Conservation (phyloP, 2,797 vertebrate genomes). For the Pteropus rufus region DNA sequence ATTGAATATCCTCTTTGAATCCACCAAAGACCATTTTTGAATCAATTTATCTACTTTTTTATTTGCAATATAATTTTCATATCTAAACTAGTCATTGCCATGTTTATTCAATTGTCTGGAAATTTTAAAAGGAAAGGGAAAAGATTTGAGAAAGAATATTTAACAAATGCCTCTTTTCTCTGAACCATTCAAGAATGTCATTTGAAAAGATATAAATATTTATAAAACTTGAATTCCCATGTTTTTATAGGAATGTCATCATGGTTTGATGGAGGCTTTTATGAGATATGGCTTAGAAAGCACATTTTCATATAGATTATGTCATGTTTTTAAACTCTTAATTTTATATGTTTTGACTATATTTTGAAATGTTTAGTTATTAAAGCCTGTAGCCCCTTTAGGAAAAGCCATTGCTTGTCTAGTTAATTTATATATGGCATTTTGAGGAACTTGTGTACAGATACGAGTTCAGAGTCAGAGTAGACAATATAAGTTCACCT, state of each 20-base stretch:
- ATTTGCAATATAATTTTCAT: slow-evolving; percentile 16
- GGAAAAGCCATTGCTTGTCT: not conserved
- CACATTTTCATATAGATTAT: not conserved
- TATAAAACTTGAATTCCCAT: not conserved
- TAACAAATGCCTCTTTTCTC: not conserved
- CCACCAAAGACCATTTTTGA: slow-evolving; percentile 16
- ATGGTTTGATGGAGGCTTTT: not conserved
- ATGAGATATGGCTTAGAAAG: not conserved
- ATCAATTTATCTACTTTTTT: not conserved
- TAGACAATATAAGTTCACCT: not conserved
- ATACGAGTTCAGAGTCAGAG: not conserved
- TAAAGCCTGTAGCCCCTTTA: not conserved
- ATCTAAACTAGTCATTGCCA: not conserved
- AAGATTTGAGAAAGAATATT: not conserved
- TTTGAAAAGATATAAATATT: not conserved
- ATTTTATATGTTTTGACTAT: not conserved
- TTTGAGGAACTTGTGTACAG: not conserved
- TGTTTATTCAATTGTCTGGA: not conserved
- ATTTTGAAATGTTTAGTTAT: slow-evolving; percentile 13
- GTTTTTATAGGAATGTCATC: not conserved
- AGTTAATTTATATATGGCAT: not conserved
- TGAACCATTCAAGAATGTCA: not conserved
- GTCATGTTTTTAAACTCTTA: not conserved
- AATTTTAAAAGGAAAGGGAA: slow-evolving; percentile 26
- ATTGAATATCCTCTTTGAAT: not conserved